Base-by-base conservation (phyloP, 2,113 vertebrate genomes). In the Tenebrosternarchus preto region DNA sequence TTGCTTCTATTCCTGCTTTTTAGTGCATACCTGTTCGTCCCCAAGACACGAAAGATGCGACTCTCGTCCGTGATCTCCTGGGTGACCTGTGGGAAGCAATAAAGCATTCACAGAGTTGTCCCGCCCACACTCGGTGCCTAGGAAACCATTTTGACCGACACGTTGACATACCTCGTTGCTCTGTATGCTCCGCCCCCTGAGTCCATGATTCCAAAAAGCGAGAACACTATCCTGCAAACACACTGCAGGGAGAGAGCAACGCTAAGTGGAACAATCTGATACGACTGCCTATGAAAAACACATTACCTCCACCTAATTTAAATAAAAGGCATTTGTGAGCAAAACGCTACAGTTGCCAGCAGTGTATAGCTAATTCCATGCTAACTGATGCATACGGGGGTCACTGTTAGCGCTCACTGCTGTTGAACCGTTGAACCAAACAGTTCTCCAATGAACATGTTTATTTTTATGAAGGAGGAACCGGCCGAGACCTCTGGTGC, bases 191-290 rank as follows among this genome's bases (percentile, higher is more conserved):
- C 88, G 86, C 16, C 93, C 93, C 25, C 91, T 90, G 82, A 94
- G 91, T 5, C 93, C 93, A 0, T 94, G 93, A 73, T 88, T 92
- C 93, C 93, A 94, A 85, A 94, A 94, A 11, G 91, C 93, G 68
- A 94, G 90, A 74, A 93, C 90, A 0, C 93, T 93, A 86, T 94
- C 93, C 85, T 94, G 93, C 56, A 85, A 59, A 69, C 83, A 85
- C 19, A 81, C 81, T 85, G 36, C 7, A 69, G 27, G 67, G 19
- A 27, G 29, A 81, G 17, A 74, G 9, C 17, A 27, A 24, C 1
- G 1, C 19, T 16, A 12, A 63, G 12, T 55, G 7, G 4, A 19
- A 15, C n/a, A 61, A 46, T 6, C 22, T 25, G 33, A 59, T 22
- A 60, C 19, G 3, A 5, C 8, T 25, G 9, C 31, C n/a, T 16